phyloP scores from a whole-genome alignment of 2,888 invertebrate species.

The Syrphus vitripennis region DNA sequence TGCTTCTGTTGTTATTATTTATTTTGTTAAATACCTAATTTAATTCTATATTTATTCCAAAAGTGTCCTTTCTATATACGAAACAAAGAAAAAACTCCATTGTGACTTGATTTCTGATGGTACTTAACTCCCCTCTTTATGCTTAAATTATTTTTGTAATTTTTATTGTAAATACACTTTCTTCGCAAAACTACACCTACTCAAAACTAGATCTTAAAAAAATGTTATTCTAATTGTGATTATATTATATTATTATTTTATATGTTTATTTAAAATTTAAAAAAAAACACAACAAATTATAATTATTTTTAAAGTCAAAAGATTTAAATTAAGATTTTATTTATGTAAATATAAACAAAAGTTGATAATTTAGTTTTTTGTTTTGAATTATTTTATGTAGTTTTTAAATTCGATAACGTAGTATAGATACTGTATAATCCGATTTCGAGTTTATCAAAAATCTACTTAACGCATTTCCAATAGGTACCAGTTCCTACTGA shows the following conservation, averaged over 20 bases:
- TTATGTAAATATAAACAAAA: slow-evolving; percentile 65
- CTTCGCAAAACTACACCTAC: neutral
- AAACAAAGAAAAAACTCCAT: neutral
- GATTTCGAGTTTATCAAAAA: too few species aligned
- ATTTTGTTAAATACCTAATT: slow-evolving; percentile 49
- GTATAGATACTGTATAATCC: too few species aligned
- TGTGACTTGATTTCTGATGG: slow-evolving; percentile 1
- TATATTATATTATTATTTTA: slow-evolving; percentile 13
- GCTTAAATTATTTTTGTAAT: slow-evolving; percentile 41
- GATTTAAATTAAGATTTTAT: slow-evolving; percentile 53
- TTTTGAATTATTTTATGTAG: too few species aligned
- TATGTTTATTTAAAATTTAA: slow-evolving; percentile 24
- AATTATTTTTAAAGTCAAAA: slow-evolving; percentile 46
- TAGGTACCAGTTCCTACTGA: too few species aligned
- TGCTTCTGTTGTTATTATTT: slow-evolving; percentile 39
- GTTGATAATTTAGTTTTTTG: slow-evolving; percentile 13
- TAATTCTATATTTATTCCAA: slow-evolving; percentile 62
- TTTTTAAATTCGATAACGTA: too few species aligned
- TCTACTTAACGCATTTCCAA: too few species aligned
- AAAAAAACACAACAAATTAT: neutral
- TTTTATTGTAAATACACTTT: slow-evolving; percentile 54
- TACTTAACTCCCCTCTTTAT: slow-evolving; percentile 33
- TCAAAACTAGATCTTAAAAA: slow-evolving; percentile 29
- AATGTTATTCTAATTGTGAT: slow-evolving; percentile 29
- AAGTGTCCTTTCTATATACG: slow-evolving; percentile 23